Evolutionary conservation across 2,113 vertebrate genomes (phyloP), one percentile per base, ranked within the genome.

Genomic region (Onychostoma macrolepis): DNA sequence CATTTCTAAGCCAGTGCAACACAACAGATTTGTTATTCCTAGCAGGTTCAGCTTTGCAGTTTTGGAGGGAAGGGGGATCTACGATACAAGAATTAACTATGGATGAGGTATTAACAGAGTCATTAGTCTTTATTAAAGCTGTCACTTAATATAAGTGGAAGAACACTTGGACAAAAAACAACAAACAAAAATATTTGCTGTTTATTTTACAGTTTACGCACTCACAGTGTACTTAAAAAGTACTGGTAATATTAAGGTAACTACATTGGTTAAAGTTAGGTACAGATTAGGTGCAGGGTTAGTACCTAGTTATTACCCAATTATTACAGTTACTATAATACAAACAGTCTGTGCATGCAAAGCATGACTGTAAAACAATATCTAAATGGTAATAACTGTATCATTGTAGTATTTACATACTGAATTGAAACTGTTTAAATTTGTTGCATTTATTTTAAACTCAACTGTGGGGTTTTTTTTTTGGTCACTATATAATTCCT

Each of bases 1-100:
- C 93, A 91, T 92, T 93, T 93, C 92, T 94, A 94, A 92, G 93
- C 92, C 91, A 93, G 92, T 48, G 36, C 50, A 26, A 91, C 93
- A 91, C 94, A 94, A 76, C 90, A 87, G 93, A 94, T 94, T 93
- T 93, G 92, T 36, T 7, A 48, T 63, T 56, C 2, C 58, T 74
- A 41, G 19, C 36, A 72, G 69, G 71, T n/a, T 41, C 69, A 41
- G 69, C 69, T 15, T 28, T 48, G 76, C 17, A 2, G 26, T 53
- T 78, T 53, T 30, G n/a, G 45, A 78, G 45, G 26, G 26, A 53
- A 48, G 26, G 13, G 43, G 30, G 19, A 36, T 77, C 41, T 77
- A 15, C 24, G 1, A 24, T 61, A n/a, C 43, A 43, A 75, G 2
- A 26, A 75, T 41, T 45, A 45, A 75, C 71, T 74, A 76, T 26